These are phyloP conservation scores for Hemitrygon akajei DNA, from an alignment of 2,797 vertebrate genomes.

Conservation along the genomic window DNA sequence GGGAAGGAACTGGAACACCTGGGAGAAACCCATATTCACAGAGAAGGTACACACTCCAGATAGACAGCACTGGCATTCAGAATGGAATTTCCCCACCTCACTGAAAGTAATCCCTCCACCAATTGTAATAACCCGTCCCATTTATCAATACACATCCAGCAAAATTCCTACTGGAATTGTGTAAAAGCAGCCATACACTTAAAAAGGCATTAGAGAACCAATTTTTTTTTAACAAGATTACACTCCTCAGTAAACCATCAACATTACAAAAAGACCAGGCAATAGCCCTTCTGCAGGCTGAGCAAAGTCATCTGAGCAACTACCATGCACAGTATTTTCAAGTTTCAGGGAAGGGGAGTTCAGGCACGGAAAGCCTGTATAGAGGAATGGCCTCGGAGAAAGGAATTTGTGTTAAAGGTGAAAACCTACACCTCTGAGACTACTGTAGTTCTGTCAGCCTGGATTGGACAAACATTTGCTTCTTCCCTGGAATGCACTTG, in stretches of 20 bases:
- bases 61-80: no score
- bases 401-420: neutral
- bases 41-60: no score
- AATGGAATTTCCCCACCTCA: neutral
- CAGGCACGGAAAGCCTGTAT: neutral
- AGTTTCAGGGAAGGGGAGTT: neutral
- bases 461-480: no score
- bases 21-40: no score
- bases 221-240: neutral
- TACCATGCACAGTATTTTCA: neutral
- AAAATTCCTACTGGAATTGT: no score
- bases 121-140: neutral
- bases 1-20: no score
- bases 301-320: neutral
- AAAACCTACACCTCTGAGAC: neutral
- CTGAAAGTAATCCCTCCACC: neutral
- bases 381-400: neutral
- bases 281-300: neutral
- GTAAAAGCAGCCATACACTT: no score
- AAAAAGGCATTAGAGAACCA: no score
- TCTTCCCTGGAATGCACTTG: no score
- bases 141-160: no score
- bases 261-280: neutral
- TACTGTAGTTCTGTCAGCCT: no score
- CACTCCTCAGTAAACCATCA: neutral